Evolutionary conservation across 2,888 invertebrate species (phyloP), one percentile per base, ranked within the genome.

Genomic region (Frankliniella fusca): DNA sequence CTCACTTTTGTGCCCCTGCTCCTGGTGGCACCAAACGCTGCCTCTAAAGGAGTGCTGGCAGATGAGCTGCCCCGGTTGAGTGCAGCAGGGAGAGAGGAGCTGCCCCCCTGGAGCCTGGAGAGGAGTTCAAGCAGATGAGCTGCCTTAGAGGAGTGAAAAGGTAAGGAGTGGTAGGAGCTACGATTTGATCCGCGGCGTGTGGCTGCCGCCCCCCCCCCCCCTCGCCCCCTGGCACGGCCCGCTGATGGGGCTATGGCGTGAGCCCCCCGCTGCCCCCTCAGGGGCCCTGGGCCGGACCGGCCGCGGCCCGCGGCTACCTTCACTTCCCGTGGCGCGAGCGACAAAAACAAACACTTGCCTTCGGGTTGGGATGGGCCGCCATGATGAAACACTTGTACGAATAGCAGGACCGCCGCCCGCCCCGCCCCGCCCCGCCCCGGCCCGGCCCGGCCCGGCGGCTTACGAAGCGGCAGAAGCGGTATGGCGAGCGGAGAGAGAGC

Each of bases 161-260:
- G 38, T 38, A 38, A 10, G 23, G n/a, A n/a, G n/a, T n/a, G n/a
- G n/a, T n/a, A 76, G 70, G 70, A 76, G 27, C 27, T 1, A 8
- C 70, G 70, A 76, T 76, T 76, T 27, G 70, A 27, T 27, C 11
- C 70, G 70, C 70, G 70, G 70, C 27, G 70, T 76, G 70, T 12
- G 70, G 70, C 70, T 76, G 70, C 7, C n/a, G n/a, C n/a, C n/a
- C n/a, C n/a, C n/a, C n/a, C n/a, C n/a, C n/a, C n/a, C n/a, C n/a
- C n/a, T n/a, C n/a, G n/a, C n/a, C n/a, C n/a, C 23, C 80, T 81
- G 82, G 65, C 28, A 38, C 48, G 50, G 23, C 70, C 10, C 70
- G 10, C 70, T 76, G 70, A 76, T 76, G 70, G 70, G 12, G 27
- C 23, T n/a, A 27, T 76, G 27, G 70, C 70, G 70, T 76, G 70